Base-by-base conservation (phyloP, 2,113 vertebrate species). In the Gila orcuttii region DNA sequence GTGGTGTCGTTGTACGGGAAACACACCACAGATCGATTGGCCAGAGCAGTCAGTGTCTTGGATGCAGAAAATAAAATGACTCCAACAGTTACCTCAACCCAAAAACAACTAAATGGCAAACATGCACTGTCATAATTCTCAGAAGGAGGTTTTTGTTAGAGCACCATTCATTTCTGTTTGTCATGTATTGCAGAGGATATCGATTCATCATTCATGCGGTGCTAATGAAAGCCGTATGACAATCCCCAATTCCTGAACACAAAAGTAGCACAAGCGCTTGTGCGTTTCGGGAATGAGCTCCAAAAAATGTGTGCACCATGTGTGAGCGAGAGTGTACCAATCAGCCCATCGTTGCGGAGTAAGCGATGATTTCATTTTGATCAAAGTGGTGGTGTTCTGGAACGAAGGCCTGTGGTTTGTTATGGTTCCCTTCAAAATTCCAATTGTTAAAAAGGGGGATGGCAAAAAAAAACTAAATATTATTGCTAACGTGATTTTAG, bases 331-430 rank as follows among this genome's bases (percentile, higher is more conserved):
- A 87, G 39, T 25, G 59, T 73, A 83, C 59, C 89, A 89, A 90
- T 89, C 75, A 83, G 90, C 90, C 87, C 86, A 17, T 25, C 62
- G 59, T n/a, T 91, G 81, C 84, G 87, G 83, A 89, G 88, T 87
- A 86, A 86, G 88, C 89, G 62, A 88, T 94, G 90, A 92, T 94
- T 93, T 92, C 73, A 88, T 92, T 93, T 92, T 90, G 91, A 93
- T 93, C 87, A 89, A 86, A 87, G 87, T 89, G 86, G 64, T 87
- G 50, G 86, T 69, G 66, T 69, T 85, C 79, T 86, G 79, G 81
- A 82, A 19, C 39, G 33, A 25, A 81, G 80, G 84, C 59, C n/a
- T 39, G 86, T 39, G 88, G 88, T 93, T 93, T 94, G 90, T 91
- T 94, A 89, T 93, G 90, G 86, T 93, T 91, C 87, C 89, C 33